phyloP scores from a whole-genome alignment of 2,888 invertebrate species.

The Drosophila putrida region DNA sequence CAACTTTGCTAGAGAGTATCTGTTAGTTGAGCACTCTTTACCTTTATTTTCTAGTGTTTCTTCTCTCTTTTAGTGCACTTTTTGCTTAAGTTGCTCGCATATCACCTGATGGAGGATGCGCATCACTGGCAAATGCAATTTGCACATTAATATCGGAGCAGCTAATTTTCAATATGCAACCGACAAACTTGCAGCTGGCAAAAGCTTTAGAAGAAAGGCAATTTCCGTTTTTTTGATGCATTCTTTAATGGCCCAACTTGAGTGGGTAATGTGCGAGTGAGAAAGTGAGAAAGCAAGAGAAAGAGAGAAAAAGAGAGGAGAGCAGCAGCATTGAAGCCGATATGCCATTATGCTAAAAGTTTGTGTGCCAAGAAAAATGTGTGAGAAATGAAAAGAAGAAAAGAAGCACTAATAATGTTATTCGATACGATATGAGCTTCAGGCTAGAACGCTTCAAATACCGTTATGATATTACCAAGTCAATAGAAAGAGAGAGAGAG shows the following conservation, averaged over 20 bases:
- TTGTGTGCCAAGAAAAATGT: constrained; percentile 53
- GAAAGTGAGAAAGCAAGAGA: neutral
- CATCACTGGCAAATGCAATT: constrained; percentile 62
- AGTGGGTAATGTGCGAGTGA: constrained; percentile 10
- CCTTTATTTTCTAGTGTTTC: neutral
- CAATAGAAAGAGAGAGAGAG: neutral
- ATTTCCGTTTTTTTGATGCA: constrained; percentile 67
- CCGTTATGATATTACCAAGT: constrained; percentile 33
- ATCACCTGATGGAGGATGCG: constrained; percentile 36
- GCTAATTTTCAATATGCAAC: constrained; percentile 72
- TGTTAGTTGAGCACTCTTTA: neutral
- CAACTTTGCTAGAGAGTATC: neutral
- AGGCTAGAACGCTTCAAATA: constrained; percentile 29
- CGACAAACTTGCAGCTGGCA: constrained; percentile 61
- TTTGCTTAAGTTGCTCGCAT: constrained; percentile 13
- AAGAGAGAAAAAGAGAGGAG: neutral
- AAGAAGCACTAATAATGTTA: constrained; percentile 44
- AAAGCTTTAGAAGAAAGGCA: constrained; percentile 66
- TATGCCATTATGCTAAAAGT: constrained; percentile 67
- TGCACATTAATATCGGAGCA: constrained; percentile 66
- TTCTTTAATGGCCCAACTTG: constrained; percentile 57
- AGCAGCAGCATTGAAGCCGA: constrained; percentile 24
- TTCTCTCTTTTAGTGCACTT: neutral
- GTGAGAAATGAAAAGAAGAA: constrained; percentile 19
- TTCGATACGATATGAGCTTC: constrained; percentile 41